A percentile compares a stretch with the other conserved stretches of the same genome.
Evolutionary conservation across 2,113 vertebrate species (phyloP).

Genomic region (Scomber japonicus): DNA sequence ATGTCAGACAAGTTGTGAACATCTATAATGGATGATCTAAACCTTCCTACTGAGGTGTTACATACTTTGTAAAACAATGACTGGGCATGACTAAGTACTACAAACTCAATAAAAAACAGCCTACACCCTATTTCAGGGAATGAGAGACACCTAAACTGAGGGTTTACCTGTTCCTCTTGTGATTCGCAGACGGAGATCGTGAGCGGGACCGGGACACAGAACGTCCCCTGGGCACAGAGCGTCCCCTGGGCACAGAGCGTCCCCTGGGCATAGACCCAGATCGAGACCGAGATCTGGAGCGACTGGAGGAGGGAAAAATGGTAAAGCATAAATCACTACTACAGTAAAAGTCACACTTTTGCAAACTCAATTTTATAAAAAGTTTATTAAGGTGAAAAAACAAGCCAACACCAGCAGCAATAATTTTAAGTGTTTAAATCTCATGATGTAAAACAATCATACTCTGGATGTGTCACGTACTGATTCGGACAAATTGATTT

Average conservation of each 20-base stretch:
- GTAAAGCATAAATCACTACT: too few relatives aligned
- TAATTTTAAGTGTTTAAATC: not conserved
- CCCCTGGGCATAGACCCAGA: slow-evolving; percentile 63
- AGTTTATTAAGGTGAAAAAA: too few relatives aligned
- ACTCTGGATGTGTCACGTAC: accelerated
- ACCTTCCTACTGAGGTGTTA: slow-evolving; percentile 11
- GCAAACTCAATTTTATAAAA: too few relatives aligned
- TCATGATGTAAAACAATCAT: too few relatives aligned
- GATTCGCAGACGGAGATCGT: slow-evolving; percentile 77
- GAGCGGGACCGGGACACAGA: slow-evolving; percentile 80
- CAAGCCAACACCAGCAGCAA: not conserved
- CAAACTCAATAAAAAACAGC: slow-evolving; percentile 20
- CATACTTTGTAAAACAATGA: slow-evolving; percentile 1
- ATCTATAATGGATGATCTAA: slow-evolving; percentile 13
- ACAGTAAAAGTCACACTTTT: too few relatives aligned
- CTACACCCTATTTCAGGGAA: slow-evolving; percentile 26
- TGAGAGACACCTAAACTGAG: slow-evolving; percentile 9
- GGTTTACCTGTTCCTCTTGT: slow-evolving; percentile 83
- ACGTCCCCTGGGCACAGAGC: slow-evolving; percentile 62
- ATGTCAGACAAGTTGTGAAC: slow-evolving; percentile 14
- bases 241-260: too few relatives aligned
- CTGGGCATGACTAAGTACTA: slow-evolving; percentile 41
- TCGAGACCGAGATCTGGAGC: slow-evolving; percentile 79
- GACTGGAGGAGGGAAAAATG: slow-evolving; percentile 49
- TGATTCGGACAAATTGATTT: too few relatives aligned